A percentile compares a stretch with the other conserved stretches of the same genome.
Evolutionary conservation across 2,797 vertebrate species (phyloP).

Genomic region (Mycteria americana): DNA sequence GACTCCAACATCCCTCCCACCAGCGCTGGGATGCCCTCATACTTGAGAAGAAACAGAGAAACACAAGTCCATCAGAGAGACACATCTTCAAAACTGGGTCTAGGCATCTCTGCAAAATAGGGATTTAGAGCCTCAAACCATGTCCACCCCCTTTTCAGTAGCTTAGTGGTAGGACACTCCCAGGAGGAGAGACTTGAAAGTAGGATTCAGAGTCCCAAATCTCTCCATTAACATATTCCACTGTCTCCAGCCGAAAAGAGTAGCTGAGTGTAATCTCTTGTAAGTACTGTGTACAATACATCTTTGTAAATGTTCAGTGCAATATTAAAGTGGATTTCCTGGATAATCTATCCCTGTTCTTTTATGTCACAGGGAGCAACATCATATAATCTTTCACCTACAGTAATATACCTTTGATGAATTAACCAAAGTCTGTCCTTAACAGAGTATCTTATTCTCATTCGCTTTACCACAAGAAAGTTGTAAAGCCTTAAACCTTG

Average conservation of each 20-base stretch:
- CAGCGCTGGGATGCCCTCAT: neutral
- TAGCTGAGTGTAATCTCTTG: neutral
- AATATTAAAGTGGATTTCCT: neutral
- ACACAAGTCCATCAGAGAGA: neutral
- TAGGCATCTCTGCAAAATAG: neutral
- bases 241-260: neutral
- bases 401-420: neutral
- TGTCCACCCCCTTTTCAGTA: neutral
- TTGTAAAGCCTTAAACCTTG: neutral
- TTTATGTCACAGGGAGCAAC: neutral
- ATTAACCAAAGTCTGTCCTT: neutral
- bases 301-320: neutral
- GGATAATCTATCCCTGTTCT: neutral
- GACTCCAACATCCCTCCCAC: neutral
- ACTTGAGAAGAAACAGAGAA: neutral
- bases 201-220: neutral
- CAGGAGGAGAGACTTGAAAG: neutral
- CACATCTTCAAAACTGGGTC: neutral
- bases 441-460: neutral
- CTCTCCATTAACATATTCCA: neutral
- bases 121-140: neutral
- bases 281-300: neutral
- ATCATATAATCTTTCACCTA: neutral
- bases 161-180: neutral
- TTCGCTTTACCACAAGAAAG: neutral